Base-by-base conservation (phyloP, 2,797 vertebrate species). In the Diplodus sargus region DNA sequence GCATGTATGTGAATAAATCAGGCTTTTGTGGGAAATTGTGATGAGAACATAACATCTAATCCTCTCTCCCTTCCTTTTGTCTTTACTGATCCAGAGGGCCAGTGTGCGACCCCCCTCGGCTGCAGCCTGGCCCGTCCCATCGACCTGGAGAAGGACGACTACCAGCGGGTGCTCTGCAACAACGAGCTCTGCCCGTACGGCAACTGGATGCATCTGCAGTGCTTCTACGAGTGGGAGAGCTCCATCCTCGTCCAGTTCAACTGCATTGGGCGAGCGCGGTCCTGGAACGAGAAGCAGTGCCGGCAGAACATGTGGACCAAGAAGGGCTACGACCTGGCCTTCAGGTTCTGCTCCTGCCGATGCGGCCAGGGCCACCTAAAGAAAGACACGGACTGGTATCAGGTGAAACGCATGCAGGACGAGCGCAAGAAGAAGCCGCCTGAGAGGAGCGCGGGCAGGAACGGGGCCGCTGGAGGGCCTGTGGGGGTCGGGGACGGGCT, bases 241-340 rank as follows among this genome's bases (percentile, higher is more conserved):
- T 99, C 98, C 94, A 99, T 99, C 89, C 95, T 99, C 0, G 97
- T 97, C 25, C 98, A 99, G 94, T 99, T 99, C 92, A 99, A 99
- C 92, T 99, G 98, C 92, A 99, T 99, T 4, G 98, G 98, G 81
- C 96, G 98, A 0, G 98, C 98, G 0, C 96, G 98, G 59, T 99
- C 98, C 87, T 99, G 98, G 98, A 99, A 99, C 0, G 98, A 99
- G 92, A 99, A 99, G 92, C 98, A 99, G 91, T 99, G 98, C 91
- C 95, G 98, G 58, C 98, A 99, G 91, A 99, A 99, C 93, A 99
- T 99, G 98, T 99, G 98, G 98, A 99, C 98, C 72, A 99, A 99
- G 94, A 99, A 99, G 87, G 98, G 98, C 70, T 99, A 99, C 0
- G 98, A 99, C 92, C 90, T 99, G 88, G 98, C 98, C 85, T 99